Conservation (phyloP, 2,113 vertebrate genomes). For the Narcine bancroftii region DNA sequence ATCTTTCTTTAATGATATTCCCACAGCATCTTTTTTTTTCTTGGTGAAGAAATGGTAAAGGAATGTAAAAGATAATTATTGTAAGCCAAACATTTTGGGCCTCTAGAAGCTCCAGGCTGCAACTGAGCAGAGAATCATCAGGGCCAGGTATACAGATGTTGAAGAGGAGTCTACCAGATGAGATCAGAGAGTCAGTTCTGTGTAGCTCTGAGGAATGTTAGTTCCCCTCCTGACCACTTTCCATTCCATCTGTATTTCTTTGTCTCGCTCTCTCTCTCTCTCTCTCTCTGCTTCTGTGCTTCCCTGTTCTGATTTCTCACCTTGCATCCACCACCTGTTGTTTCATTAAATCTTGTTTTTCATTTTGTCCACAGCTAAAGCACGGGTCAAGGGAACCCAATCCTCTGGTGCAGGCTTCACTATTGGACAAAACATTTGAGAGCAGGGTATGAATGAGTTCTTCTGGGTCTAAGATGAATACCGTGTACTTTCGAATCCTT, state of each 20-base stretch:
- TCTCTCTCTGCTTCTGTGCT: not conserved
- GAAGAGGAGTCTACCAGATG: not conserved
- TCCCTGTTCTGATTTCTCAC: no score
- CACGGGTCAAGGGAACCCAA: slow-evolving; percentile 78
- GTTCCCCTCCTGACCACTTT: not conserved
- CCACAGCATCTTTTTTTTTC: no score
- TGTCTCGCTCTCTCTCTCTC: not conserved
- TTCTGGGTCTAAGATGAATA: not conserved
- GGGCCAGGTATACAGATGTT: not conserved
- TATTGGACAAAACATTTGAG: slow-evolving; percentile 75
- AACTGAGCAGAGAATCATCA: not conserved
- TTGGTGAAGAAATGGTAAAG: no score
- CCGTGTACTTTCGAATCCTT: not conserved
- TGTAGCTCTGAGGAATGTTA: not conserved
- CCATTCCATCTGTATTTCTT: not conserved
- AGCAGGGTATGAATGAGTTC: slow-evolving; percentile 62
- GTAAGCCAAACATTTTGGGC: not conserved
- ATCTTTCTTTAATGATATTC: no score
- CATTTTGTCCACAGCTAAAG: slow-evolving; percentile 60
- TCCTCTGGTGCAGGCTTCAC: slow-evolving; percentile 74
- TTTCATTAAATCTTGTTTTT: slow-evolving; percentile 1
- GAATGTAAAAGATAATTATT: not conserved
- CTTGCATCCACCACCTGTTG: not conserved
- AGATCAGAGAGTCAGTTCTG: not conserved
- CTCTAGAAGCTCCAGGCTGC: not conserved